These are phyloP conservation scores for Myiozetetes cayanensis DNA, from an alignment of 2,113 vertebrate species.

Conservation along the genomic window DNA sequence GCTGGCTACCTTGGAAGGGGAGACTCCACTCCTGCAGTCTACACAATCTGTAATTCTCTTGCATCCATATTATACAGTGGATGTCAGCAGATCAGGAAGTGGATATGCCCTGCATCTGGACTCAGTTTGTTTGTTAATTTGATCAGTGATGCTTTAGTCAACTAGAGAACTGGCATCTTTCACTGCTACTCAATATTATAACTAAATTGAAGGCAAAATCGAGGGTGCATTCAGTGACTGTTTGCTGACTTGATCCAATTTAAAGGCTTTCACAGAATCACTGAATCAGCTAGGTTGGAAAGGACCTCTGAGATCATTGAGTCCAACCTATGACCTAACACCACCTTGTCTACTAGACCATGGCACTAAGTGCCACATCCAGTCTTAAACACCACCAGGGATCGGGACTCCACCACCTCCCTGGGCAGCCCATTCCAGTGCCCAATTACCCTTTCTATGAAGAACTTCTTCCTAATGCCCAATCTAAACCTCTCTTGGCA, in stretches of 20 bases:
- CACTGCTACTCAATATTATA: neutral
- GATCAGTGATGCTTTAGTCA: neutral
- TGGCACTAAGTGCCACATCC: no score
- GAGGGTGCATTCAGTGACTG: neutral
- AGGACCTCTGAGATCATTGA: no score
- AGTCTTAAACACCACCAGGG: no score
- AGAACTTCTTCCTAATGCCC: no score
- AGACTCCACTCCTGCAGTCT: neutral
- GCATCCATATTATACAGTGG: neutral
- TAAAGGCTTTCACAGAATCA: neutral
- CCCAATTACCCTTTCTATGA: no score
- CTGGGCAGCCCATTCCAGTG: no score
- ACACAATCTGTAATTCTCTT: neutral
- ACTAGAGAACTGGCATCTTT: neutral
- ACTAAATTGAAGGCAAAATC: neutral
- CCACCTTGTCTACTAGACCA: no score
- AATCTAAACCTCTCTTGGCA: no score
- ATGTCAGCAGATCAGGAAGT: neutral
- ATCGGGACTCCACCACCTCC: no score
- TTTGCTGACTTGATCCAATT: neutral
- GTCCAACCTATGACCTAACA: no score
- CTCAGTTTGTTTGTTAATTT: neutral
- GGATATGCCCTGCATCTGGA: neutral
- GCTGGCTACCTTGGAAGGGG: neutral
- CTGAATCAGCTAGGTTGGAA: no score